These are phyloP conservation scores for Heteractis magnifica DNA, from an alignment of 92 coral and sea anemone species.

Conservation along the genomic window DNA sequence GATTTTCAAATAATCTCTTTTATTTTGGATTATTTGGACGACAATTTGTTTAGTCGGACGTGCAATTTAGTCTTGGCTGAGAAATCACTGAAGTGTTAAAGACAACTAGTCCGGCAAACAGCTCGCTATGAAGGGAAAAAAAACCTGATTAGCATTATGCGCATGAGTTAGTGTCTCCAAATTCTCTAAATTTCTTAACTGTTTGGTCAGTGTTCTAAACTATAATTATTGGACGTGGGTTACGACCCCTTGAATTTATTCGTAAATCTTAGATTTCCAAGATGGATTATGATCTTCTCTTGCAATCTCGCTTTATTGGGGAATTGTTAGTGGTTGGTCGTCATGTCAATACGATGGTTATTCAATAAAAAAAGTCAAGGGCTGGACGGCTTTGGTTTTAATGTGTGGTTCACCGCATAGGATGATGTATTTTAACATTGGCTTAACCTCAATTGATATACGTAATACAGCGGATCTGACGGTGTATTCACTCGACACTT, in stretches of 20 bases:
- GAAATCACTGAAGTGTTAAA: constrained; percentile 12
- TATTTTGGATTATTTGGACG: background rate
- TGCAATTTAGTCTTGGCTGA: constrained; percentile 4
- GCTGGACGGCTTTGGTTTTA: constrained; percentile 18
- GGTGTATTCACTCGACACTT: constrained; percentile 12
- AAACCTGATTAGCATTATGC: constrained; percentile 6
- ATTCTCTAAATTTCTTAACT: constrained; percentile 15
- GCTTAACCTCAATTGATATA: constrained; percentile 24
- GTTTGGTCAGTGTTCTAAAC: constrained; percentile 14
- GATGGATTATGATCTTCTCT: constrained; percentile 6
- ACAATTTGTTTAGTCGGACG: constrained; percentile 19
- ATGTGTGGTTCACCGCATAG: constrained; percentile 37
- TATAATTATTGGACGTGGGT: constrained; percentile 3
- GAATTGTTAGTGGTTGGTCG: constrained; percentile 4
- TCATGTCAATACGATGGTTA: constrained; percentile 19
- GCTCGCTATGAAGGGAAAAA: background rate
- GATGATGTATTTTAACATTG: constrained; percentile 33
- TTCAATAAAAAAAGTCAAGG: constrained; percentile 33
- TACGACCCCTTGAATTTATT: constrained; percentile 10
- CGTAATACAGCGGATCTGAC: constrained; percentile 21
- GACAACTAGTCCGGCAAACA: background rate
- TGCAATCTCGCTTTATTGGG: background rate
- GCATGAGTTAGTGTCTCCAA: constrained; percentile 22
- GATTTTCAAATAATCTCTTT: background rate
- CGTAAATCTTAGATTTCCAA: constrained; percentile 16